Base-by-base conservation (phyloP, 2,797 vertebrate species). In the Oreochromis grahami region DNA sequence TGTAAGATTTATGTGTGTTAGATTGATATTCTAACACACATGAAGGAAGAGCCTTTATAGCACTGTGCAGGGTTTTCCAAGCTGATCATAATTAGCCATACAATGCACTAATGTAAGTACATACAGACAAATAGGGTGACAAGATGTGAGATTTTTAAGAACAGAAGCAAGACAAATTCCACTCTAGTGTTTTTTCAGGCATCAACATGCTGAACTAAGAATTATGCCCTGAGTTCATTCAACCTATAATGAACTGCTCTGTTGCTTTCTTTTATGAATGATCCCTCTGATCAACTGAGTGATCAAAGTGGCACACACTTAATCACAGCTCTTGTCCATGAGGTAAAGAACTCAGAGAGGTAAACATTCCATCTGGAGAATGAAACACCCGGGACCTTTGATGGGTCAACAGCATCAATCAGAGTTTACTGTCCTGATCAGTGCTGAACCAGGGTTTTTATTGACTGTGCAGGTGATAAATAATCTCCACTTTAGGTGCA, bases 401-500 rank as follows among this genome's bases (percentile, higher is more conserved):
- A 86, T 65, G 83, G 91, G 65, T 93, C 84, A 79, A 11, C 48
- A 76, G 83, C 93, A 93, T 96, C 84, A 84, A 89, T 95, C 91
- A 89, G 84, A 70, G 76, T 93, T 93, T 87, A 89, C 90, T 88
- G 88, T 88, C 84, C 81, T 13, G 83, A 84, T 94, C 94, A 95
- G 94, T 90, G 90, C 86, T 91, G 91, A 93, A 87, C 86, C 86
- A 72, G 81, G 72, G 84, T 85, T 82, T 32, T 79, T 90, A 94
- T 94, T 86, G 94, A 95, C 84, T 77, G 32, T 32, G 48, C 74
- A 81, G 90, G 78, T 90, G 89, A 94, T 95, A 91, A 95, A 96
- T 91, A 88, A 90, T 78, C 60, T 68, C 41, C 5, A 17, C 3
- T n/a, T 84, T 50, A 80, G 87, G 79, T 80, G 79, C 72, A 72